Base-by-base conservation (phyloP, 2,888 invertebrate genomes). In the Anthrax anthrax region DNA sequence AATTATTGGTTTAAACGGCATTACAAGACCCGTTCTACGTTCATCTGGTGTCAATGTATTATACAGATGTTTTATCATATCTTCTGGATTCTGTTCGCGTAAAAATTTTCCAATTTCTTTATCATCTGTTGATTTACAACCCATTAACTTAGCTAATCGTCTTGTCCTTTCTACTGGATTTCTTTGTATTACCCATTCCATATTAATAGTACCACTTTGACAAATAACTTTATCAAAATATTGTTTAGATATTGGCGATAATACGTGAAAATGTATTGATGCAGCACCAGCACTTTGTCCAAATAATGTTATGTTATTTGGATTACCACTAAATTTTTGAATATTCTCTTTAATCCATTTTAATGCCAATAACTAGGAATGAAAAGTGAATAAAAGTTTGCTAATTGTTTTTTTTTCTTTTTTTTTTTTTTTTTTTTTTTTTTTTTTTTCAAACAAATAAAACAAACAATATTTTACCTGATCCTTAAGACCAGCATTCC, bases 401-500 rank as follows among this genome's bases (percentile, higher is more conserved):
- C n/a, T n/a, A n/a, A n/a, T n/a, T n/a, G n/a, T n/a, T n/a, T n/a
- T n/a, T n/a, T n/a, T n/a, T n/a, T n/a, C n/a, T n/a, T n/a, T n/a
- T n/a, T n/a, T n/a, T n/a, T n/a, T n/a, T n/a, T n/a, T n/a, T n/a
- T n/a, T n/a, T n/a, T n/a, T n/a, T n/a, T n/a, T n/a, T n/a, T n/a
- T n/a, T n/a, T n/a, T n/a, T n/a, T n/a, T n/a, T n/a, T n/a, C n/a
- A n/a, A n/a, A n/a, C n/a, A n/a, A n/a, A n/a, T n/a, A n/a, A n/a
- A n/a, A n/a, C n/a, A n/a, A n/a, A n/a, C n/a, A n/a, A n/a, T n/a
- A n/a, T n/a, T n/a, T 57, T 0, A 75, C 73, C 62, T 76, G 76
- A 55, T 77, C 76, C 54, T 75, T 76, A 6, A 76, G 56, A 1
- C 73, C 76, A n/a, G 70, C 65, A 56, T 77, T 76, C 4, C 75